Evolutionary conservation across 2,113 vertebrate species (phyloP), one percentile per base, ranked within the genome.

Genomic region (Cyprinodon tularosa): DNA sequence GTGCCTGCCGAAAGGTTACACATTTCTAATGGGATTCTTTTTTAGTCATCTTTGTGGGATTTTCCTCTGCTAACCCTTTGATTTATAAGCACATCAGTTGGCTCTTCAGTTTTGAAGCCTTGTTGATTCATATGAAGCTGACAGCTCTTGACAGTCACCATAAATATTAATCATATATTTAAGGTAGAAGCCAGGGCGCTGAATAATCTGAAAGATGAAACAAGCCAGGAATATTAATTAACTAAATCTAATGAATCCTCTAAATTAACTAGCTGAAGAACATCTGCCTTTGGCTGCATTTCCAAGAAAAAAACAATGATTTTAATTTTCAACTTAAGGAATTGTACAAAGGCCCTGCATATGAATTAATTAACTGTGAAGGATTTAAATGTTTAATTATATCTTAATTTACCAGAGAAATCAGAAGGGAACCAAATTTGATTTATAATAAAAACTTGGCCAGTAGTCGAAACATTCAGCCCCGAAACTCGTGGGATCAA

Each of bases 81-180:
- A 89, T 91, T 90, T 90, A 89, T 71, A 47, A 57, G 59, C 74
- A 80, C 83, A 86, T 92, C 82, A 77, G 69, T 79, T 37, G 72
- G 72, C 74, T 84, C 74, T 82, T 78, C 68, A 82, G 75, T 83
- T 83, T 71, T 71, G 84, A 88, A 79, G 71, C 72, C 80, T 77
- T 76, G 85, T 85, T 91, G 90, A 93, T 90, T 89, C 86, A 91
- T 77, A 66, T 14, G 20, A 74, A 68, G 78, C 82, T 77, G 85
- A 85, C 86, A 86, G 81, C 74, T 71, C 71, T 79, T 88, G 86
- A 91, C 84, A 87, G 78, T 73, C 81, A 62, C 66, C 67, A 84
- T 92, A 92, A 87, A 93, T 91, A 90, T 90, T 84, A 85, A 89
- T 87, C 79, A 69, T 89, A 79, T 88, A 91, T 90, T 78, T 68